Base-by-base conservation (phyloP, 2,797 vertebrate species). In the Antennarius maculatus region DNA sequence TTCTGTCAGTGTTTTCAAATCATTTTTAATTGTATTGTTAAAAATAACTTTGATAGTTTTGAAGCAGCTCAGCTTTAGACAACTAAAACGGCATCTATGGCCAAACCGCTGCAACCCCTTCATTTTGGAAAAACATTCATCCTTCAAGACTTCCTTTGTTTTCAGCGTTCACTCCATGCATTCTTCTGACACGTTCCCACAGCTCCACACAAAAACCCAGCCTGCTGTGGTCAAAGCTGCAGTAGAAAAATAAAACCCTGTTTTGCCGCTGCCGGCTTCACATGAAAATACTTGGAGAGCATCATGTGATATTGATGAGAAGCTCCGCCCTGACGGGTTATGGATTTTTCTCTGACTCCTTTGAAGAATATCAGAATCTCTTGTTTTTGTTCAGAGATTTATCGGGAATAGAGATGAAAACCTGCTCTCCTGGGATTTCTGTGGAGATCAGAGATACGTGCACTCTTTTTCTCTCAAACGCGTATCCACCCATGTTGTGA, bases 281-380 rank as follows among this genome's bases (percentile, higher is more conserved):
- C 71, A 77, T 54, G 72, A 88, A 79, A 83, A 82, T 75, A 67
- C 77, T 54, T 64, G 39, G 64, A 82, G 80, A 77, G 79, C 76
- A 88, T 88, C 85, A 91, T 90, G 89, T 57, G 84, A 89, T 89
- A 88, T 83, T 90, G 87, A 94, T 93, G 86, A 92, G 91, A 92
- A 81, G 65, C 83, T 85, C 81, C 69, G 23, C 89, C 79, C 81
- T 80, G 81, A 79, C 53, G 62, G 69, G 75, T 86, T 86, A 91
- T 87, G 69, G 89, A 92, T 92, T 89, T 73, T 91, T 87, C 81
- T 79, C 74, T 43, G 61, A 61, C 42, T 77, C 66, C 89, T 93
- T 93, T 92, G 91, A 93, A 92, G 88, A 88, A 71, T 60, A 73
- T 82, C 76, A 69, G 74, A 88, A 85, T 84, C 65, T 81, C 83